Evolutionary conservation across 2,113 vertebrate species (phyloP).

Genomic region (Paratilapia polleni): DNA sequence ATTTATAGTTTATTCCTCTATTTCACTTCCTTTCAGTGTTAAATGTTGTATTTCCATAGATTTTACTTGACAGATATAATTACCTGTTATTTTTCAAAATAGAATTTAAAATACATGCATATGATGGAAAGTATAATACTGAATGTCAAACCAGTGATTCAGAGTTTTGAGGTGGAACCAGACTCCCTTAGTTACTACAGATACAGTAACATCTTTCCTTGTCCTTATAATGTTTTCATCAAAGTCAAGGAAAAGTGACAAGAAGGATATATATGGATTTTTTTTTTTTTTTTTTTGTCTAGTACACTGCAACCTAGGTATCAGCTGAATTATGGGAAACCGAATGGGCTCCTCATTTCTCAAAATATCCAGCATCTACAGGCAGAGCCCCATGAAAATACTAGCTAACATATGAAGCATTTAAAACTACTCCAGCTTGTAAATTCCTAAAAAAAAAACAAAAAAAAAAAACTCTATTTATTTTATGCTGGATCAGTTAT

Average conservation of each 20-base stretch:
- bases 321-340: not conserved
- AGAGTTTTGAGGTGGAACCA: not conserved
- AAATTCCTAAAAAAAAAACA: no score
- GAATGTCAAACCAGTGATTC: not conserved
- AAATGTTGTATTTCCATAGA: not conserved
- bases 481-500: not conserved
- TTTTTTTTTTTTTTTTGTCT: not conserved
- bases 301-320: no score
- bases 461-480: not conserved
- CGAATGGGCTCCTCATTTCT: no score
- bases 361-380: not conserved
- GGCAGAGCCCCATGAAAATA: not conserved
- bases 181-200: not conserved
- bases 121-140: not conserved
- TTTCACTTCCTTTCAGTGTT: not conserved
- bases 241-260: not conserved
- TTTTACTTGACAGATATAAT: not conserved
- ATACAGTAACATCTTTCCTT: not conserved
- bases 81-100: not conserved
- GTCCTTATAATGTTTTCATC: not conserved
- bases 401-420: not conserved
- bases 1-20: not conserved
- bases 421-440: not conserved
- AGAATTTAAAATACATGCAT: not conserved
- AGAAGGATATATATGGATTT: not conserved